These are phyloP conservation scores for Macquaria australasica DNA, from an alignment of 2,113 vertebrate species.

Conservation along the genomic window DNA sequence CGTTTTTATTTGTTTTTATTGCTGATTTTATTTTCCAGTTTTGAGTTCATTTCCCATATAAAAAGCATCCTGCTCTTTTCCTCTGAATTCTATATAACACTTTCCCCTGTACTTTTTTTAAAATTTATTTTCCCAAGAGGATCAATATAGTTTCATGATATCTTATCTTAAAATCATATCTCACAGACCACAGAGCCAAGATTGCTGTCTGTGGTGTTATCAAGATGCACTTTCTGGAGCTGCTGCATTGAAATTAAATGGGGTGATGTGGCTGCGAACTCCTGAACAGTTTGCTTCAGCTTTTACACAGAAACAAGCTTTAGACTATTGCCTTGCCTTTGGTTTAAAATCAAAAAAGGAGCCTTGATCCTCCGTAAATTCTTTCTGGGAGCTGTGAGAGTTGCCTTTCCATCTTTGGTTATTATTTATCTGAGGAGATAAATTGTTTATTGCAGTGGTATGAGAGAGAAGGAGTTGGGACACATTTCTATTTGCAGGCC, in stretches of 20 bases:
- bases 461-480: constrained; percentile 25
- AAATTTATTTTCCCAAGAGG: constrained; percentile 21
- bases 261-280: constrained; percentile 26
- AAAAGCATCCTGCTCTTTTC: constrained; percentile 3
- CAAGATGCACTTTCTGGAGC: constrained; percentile 52
- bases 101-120: not conserved
- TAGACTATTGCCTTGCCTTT: constrained; percentile 21
- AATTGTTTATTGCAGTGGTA: constrained; percentile 44
- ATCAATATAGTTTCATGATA: constrained; percentile 44
- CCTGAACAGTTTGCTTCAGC: constrained; percentile 21
- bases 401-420: constrained; percentile 40
- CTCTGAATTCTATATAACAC: not conserved
- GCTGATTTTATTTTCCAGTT: constrained; percentile 1
- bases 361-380: constrained; percentile 22
- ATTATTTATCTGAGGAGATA: constrained; percentile 52
- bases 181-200: constrained; percentile 30
- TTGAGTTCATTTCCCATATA: constrained; percentile 6
- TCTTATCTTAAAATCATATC: constrained; percentile 56
- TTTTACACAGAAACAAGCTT: constrained; percentile 43
- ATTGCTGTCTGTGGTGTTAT: constrained; percentile 55
- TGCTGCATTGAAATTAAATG: constrained; percentile 48
- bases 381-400: not conserved
- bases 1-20: constrained; percentile 12
- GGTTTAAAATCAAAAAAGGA: constrained; percentile 30
- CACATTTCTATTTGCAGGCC: constrained; percentile 45